These are phyloP conservation scores for Aplodontia rufa DNA, from an alignment of 2,113 vertebrate species.

Conservation along the genomic window DNA sequence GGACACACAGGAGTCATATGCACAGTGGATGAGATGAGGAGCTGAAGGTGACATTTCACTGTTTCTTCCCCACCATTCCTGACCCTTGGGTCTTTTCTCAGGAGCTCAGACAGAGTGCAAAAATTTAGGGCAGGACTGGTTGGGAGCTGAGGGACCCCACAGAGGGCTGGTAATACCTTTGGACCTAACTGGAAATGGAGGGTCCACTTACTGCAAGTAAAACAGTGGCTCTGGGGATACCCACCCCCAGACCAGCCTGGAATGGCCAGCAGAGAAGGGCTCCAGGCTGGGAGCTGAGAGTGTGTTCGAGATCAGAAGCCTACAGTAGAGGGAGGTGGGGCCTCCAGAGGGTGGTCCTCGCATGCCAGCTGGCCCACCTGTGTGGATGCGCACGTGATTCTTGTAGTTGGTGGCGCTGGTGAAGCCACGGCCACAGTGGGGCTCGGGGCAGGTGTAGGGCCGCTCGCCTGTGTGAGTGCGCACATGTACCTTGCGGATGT, in stretches of 20 bases:
- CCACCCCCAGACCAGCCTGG: background rate
- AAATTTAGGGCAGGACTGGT: background rate
- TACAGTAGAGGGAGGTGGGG: background rate
- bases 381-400: conserved; percentile 92
- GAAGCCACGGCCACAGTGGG: conserved; percentile 88
- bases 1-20: background rate
- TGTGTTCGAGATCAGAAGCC: background rate
- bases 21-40: background rate
- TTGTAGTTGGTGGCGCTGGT: conserved; percentile 92
- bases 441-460: conserved; percentile 88
- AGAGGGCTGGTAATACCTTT: background rate
- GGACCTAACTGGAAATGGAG: background rate
- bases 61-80: background rate
- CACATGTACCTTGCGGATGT: conserved; percentile 91
- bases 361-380: conserved; percentile 82
- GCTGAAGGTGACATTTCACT: background rate
- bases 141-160: background rate
- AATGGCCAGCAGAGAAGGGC: background rate
- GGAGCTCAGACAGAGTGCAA: background rate
- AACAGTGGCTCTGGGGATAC: background rate
- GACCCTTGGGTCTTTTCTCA: background rate
- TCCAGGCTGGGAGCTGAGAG: background rate
- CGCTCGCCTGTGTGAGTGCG: conserved; percentile 90
- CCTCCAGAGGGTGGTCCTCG: background rate
- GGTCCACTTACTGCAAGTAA: background rate